Percentiles rank a stretch among this genome's conserved stretches.
These are phyloP conservation scores for Felis chaus DNA, from an alignment of 2,113 vertebrate genomes.

Conservation along the genomic window DNA sequence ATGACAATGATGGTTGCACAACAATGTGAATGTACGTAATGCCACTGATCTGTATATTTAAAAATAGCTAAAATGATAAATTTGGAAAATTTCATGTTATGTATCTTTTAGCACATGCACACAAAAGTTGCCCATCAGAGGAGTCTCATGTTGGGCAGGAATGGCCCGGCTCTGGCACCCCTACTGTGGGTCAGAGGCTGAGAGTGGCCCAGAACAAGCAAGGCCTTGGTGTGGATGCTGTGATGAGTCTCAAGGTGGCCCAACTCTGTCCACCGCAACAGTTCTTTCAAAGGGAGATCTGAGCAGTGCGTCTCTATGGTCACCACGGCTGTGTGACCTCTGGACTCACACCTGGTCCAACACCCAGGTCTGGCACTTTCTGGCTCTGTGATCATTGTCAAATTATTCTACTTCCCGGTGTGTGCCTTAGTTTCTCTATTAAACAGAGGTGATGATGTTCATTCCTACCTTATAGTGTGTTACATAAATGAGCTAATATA, in stretches of 20 bases:
- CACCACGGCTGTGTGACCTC: background rate
- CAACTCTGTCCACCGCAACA: background rate
- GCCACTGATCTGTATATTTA: background rate
- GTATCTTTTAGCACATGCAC: background rate
- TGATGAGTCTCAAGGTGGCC: background rate
- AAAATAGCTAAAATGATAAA: background rate
- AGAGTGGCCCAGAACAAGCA: background rate
- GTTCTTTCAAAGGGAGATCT: background rate
- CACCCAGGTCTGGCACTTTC: background rate
- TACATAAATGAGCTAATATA: background rate
- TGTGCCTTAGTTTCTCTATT: background rate
- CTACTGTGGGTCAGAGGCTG: background rate
- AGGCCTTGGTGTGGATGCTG: background rate
- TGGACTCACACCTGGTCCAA: background rate
- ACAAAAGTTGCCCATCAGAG: background rate
- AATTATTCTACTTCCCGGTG: background rate
- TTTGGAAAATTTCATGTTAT: background rate
- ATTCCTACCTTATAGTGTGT: background rate
- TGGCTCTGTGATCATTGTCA: background rate
- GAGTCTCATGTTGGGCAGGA: background rate
- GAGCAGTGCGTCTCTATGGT: background rate
- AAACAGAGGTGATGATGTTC: background rate
- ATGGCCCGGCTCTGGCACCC: background rate
- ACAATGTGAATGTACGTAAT: background rate
- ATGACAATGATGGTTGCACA: background rate